A percentile compares a stretch with the other conserved stretches of the same genome.
Conservation (phyloP, 2,113 vertebrate species). For the Malurus alboscapulatus region DNA sequence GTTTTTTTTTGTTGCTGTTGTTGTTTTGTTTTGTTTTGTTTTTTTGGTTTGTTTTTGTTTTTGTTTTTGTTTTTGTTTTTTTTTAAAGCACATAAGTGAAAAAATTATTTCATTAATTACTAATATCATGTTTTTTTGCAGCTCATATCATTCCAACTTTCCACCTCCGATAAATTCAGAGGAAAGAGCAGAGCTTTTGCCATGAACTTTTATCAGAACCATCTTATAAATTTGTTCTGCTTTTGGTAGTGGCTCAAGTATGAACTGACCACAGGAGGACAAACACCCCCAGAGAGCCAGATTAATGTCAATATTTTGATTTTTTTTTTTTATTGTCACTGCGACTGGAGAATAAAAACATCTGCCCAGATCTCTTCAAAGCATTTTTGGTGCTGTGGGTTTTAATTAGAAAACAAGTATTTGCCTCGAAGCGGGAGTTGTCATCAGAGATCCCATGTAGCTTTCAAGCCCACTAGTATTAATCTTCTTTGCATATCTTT, state of each 20-base stretch:
- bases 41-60: too few species aligned
- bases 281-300: background rate
- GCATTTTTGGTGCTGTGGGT: background rate
- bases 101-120: background rate
- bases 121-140: accelerated
- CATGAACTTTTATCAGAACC: background rate
- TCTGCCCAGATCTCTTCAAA: background rate
- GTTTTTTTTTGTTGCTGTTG: too few species aligned
- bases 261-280: background rate
- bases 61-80: too few species aligned
- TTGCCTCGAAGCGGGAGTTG: background rate
- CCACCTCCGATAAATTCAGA: background rate
- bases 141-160: background rate
- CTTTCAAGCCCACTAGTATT: conserved; percentile 14
- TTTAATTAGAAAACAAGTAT: conserved; percentile 54
- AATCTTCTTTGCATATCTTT: conserved; percentile 57
- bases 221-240: accelerated
- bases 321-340: background rate
- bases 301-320: background rate
- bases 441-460: conserved; percentile 27
- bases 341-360: background rate
- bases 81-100: accelerated
- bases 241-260: accelerated
- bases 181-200: background rate
- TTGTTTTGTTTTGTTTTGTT: too few species aligned